Conservation (phyloP, 2,797 vertebrate species). For the Anguilla pacifica region DNA sequence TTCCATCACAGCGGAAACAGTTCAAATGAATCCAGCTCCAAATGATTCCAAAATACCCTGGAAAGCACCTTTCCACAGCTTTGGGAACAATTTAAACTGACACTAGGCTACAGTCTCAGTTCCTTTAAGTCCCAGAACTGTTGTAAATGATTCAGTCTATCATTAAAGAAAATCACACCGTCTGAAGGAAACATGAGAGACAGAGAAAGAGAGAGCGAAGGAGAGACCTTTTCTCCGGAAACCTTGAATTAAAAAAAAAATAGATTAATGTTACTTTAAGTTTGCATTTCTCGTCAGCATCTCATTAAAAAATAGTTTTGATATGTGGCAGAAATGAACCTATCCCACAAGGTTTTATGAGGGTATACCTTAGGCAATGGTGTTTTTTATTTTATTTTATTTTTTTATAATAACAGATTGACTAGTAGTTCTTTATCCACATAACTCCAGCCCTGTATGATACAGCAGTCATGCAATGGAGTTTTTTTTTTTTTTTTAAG, state of each 20-base stretch:
- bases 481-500: too few species aligned
- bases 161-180: not conserved
- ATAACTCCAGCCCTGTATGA: too few species aligned
- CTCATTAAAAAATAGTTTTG: too few species aligned
- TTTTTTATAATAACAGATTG: too few species aligned
- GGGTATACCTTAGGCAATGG: too few species aligned
- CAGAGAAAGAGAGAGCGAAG: not conserved
- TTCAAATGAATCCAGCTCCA: conserved; percentile 22
- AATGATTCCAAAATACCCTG: not conserved
- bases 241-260: not conserved
- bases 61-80: conserved; percentile 23
- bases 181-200: not conserved
- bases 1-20: conserved; percentile 11
- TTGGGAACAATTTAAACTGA: conserved; percentile 17
- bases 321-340: too few species aligned
- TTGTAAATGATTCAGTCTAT: conserved; percentile 17
- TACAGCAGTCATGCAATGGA: too few species aligned
- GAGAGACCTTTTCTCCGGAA: not conserved
- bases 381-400: too few species aligned
- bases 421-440: too few species aligned
- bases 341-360: too few species aligned
- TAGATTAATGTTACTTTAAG: too few species aligned
- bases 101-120: not conserved
- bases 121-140: conserved; percentile 4
- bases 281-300: too few species aligned